phyloP scores from a whole-genome alignment of 2,888 invertebrate species.

The Synanthedon andrenaeformis region DNA sequence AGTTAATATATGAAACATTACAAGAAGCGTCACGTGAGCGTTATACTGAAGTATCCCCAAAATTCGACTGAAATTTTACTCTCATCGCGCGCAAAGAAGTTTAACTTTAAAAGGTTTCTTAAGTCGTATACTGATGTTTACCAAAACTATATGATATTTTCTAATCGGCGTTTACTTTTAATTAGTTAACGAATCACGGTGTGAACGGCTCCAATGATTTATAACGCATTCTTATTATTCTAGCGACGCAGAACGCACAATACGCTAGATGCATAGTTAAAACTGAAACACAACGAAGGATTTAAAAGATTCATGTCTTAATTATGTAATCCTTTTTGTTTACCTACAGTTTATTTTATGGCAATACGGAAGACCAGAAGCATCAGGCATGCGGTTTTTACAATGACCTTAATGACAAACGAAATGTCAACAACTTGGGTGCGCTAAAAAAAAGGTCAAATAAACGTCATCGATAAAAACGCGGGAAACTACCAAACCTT shows the following conservation, averaged over 20 bases:
- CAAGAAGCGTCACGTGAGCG: too few species aligned
- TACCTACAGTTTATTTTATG: background rate
- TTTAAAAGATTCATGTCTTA: background rate
- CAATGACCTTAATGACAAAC: background rate
- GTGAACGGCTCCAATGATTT: slow-evolving; percentile 3
- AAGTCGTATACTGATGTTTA: too few species aligned
- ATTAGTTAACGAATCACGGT: background rate
- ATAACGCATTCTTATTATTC: slow-evolving; percentile 5
- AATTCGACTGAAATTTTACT: too few species aligned
- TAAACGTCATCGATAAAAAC: background rate
- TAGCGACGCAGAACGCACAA: slow-evolving; percentile 2
- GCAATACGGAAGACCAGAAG: background rate
- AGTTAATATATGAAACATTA: too few species aligned
- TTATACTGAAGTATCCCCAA: too few species aligned
- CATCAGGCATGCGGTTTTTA: too few species aligned
- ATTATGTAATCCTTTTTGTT: background rate
- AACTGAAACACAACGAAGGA: background rate
- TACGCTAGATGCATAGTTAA: slow-evolving; percentile 4
- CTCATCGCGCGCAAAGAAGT: too few species aligned
- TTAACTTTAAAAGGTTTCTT: too few species aligned
- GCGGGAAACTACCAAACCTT: background rate
- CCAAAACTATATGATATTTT: too few species aligned
- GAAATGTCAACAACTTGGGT: background rate
- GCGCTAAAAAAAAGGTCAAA: background rate
- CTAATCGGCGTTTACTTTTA: too few species aligned